Evolutionary conservation across 2,797 vertebrate species (phyloP).

Genomic region (Micrastur ruficollis): DNA sequence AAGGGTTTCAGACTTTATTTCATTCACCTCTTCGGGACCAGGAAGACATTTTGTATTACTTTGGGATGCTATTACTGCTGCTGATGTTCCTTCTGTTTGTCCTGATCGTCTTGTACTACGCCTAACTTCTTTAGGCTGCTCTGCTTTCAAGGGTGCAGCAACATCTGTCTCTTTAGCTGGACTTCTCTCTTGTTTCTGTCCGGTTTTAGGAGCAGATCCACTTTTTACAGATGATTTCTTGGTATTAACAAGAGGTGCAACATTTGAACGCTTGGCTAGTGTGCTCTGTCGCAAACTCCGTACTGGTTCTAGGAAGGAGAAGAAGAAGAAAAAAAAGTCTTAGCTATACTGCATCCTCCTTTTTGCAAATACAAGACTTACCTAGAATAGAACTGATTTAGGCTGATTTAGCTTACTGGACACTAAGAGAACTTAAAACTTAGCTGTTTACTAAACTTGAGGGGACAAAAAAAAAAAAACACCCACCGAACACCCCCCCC

Average conservation of each 20-base stretch:
- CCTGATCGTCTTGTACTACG: constrained; percentile 56
- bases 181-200: constrained; percentile 73
- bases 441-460: neutral
- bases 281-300: constrained; percentile 80
- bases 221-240: constrained; percentile 76
- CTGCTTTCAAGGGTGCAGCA: constrained; percentile 26
- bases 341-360: constrained; percentile 6
- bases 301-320: constrained; percentile 72
- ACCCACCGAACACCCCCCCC: no score
- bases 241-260: constrained; percentile 63
- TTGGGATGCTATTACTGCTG: constrained; percentile 18
- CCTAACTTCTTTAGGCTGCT: constrained; percentile 67
- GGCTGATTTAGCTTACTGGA: neutral
- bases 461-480: neutral
- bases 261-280: constrained; percentile 74
- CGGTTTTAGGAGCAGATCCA: constrained; percentile 67
- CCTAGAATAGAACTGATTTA: neutral
- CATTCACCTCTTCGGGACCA: constrained; percentile 48
- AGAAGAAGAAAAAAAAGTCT: constrained; percentile 40
- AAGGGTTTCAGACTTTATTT: constrained; percentile 14
- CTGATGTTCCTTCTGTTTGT: constrained; percentile 41
- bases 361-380: neutral
- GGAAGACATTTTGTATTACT: constrained; percentile 52
- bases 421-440: neutral
- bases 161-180: constrained; percentile 65